Percentiles rank a stretch among this genome's conserved stretches.
Conservation (phyloP, 2,113 vertebrate genomes). For the Eidolon helvum region DNA sequence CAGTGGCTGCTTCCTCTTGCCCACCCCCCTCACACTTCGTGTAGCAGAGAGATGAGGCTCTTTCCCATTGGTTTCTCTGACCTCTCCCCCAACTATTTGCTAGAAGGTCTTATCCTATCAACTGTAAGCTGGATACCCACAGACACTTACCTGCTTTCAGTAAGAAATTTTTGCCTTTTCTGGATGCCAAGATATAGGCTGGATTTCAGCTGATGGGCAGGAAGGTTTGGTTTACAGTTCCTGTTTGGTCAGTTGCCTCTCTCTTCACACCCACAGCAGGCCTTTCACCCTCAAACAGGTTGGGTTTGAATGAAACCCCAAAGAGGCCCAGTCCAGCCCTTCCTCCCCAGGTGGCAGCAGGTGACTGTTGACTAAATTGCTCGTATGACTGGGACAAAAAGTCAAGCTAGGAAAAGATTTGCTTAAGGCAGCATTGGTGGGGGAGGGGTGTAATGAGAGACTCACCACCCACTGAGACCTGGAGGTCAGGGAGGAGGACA, state of each 20-base stretch:
- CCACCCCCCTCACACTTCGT: not conserved
- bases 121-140: not conserved
- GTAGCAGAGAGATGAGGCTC: not conserved
- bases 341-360: not conserved
- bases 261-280: not conserved
- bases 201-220: not conserved
- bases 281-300: not conserved
- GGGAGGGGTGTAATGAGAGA: not conserved
- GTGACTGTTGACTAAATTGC: not conserved
- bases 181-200: not conserved
- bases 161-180: not conserved
- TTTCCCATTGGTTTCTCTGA: not conserved
- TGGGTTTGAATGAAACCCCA: not conserved
- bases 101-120: not conserved
- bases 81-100: not conserved
- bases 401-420: not conserved
- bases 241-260: not conserved
- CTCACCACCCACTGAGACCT: not conserved
- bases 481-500: not conserved
- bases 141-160: slow-evolving; percentile 1
- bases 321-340: not conserved
- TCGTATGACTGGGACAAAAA: not conserved
- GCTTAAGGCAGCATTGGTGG: not conserved
- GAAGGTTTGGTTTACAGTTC: not conserved
- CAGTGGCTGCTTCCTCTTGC: not conserved